A percentile compares a stretch with the other conserved stretches of the same genome.
phyloP scores from a whole-genome alignment of 2,888 invertebrate species.

The Cantharis rustica region DNA sequence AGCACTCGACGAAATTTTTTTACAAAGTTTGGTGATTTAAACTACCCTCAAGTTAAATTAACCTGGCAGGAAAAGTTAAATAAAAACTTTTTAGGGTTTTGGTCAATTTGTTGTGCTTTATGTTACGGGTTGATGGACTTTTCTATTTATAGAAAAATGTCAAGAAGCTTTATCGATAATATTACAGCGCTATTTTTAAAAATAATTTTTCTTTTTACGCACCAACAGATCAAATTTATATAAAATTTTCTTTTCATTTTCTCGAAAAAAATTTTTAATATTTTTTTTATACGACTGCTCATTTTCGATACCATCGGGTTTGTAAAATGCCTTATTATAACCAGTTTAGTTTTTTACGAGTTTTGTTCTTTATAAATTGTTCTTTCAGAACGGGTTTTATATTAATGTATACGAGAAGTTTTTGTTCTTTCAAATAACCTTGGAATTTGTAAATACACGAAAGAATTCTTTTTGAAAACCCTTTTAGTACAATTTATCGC shows the following conservation, averaged over 20 bases:
- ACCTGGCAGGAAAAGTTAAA: slow-evolving; percentile 46
- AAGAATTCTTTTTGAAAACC: slow-evolving; percentile 5
- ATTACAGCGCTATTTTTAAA: background rate
- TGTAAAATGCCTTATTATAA: slow-evolving; percentile 42
- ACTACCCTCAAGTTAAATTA: slow-evolving; percentile 42
- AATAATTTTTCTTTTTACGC: too few relatives aligned
- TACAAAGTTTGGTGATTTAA: slow-evolving; percentile 17
- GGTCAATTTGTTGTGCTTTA: slow-evolving; percentile 47
- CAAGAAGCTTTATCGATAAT: slow-evolving; percentile 8
- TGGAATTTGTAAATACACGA: slow-evolving; percentile 28
- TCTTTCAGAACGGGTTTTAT: slow-evolving; percentile 39
- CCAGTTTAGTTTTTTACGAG: slow-evolving; percentile 39
- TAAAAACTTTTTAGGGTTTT: slow-evolving; percentile 46
- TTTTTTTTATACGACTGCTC: background rate
- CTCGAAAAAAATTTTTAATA: background rate
- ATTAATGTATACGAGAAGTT: slow-evolving; percentile 33
- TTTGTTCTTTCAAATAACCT: slow-evolving; percentile 33
- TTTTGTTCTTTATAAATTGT: slow-evolving; percentile 40
- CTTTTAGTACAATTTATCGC: slow-evolving; percentile 15
- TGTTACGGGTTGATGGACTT: slow-evolving; percentile 39
- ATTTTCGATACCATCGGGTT: slow-evolving; percentile 31
- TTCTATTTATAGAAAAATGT: slow-evolving; percentile 1
- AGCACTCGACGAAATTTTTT: slow-evolving; percentile 2
- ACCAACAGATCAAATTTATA: background rate
- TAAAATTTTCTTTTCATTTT: background rate